Evolutionary conservation across 2,797 vertebrate species (phyloP).

Genomic region (Sandelia bainsii): DNA sequence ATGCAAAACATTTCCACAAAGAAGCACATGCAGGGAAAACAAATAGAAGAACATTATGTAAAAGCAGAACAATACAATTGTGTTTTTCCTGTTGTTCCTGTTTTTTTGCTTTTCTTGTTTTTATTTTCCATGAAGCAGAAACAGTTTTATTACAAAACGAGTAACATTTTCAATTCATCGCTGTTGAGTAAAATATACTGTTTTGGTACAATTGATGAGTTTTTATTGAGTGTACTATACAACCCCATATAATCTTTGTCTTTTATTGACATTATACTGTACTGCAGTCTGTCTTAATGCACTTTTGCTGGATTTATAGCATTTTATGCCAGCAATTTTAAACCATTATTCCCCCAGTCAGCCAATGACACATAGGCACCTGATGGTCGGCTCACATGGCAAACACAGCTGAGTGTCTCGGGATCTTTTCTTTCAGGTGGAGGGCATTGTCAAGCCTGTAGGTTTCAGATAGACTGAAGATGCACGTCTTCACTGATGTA

Average conservation of each 20-base stretch:
- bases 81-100: neutral
- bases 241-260: constrained; percentile 20
- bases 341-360: constrained; percentile 54
- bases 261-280: constrained; percentile 55
- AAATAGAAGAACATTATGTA: neutral
- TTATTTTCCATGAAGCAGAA: neutral
- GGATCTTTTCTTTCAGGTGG: constrained; percentile 55
- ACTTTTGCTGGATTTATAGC: constrained; percentile 56
- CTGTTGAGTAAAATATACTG: neutral
- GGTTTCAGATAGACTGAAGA: constrained; percentile 68
- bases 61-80: neutral
- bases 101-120: neutral
- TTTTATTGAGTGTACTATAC: constrained; percentile 41
- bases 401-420: constrained; percentile 29
- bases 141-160: neutral
- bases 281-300: constrained; percentile 44
- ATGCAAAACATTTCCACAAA: neutral
- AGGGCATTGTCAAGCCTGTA: constrained; percentile 59
- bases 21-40: neutral
- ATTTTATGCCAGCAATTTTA: constrained; percentile 59
- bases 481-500: constrained; percentile 14
- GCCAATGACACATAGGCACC: constrained; percentile 48
- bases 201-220: constrained; percentile 29
- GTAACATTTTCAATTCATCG: neutral
- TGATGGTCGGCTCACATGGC: constrained; percentile 22